Conservation (phyloP, 2,113 vertebrate species). For the Caloenas nicobarica region DNA sequence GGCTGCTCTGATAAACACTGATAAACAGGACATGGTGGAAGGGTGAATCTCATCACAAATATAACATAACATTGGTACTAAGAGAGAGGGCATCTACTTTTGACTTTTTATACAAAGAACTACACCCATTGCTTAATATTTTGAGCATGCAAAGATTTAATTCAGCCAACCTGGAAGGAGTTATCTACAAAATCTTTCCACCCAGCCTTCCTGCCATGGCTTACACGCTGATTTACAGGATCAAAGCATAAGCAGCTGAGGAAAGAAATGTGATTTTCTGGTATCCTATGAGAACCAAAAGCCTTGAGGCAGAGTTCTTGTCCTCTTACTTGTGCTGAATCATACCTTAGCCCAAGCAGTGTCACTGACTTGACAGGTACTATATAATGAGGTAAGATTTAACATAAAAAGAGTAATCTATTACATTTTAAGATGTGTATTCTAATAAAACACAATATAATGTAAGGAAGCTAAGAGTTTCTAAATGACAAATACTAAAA, state of each 20-base stretch:
- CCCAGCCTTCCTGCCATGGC: neutral
- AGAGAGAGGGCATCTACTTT: accelerated
- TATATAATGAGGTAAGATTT: neutral
- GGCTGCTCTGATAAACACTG: neutral
- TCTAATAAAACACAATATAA: neutral
- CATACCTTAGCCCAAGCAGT: neutral
- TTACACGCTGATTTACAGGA: neutral
- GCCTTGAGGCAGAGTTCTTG: neutral
- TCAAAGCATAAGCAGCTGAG: neutral
- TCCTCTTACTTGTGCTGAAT: neutral
- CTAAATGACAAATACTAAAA: neutral
- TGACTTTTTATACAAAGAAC: neutral
- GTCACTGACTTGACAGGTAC: neutral
- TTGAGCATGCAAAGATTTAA: neutral
- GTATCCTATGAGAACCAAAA: neutral
- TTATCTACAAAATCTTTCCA: neutral
- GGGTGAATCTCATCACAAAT: neutral
- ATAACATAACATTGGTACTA: neutral
- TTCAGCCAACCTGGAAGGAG: neutral
- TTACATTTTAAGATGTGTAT: neutral
- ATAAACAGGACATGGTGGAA: neutral
- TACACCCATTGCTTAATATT: neutral
- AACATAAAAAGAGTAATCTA: neutral
- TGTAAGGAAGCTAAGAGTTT: neutral
- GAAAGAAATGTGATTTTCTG: neutral